phyloP scores from a whole-genome alignment of 2,888 invertebrate genomes.

The Zeuzera pyrina region DNA sequence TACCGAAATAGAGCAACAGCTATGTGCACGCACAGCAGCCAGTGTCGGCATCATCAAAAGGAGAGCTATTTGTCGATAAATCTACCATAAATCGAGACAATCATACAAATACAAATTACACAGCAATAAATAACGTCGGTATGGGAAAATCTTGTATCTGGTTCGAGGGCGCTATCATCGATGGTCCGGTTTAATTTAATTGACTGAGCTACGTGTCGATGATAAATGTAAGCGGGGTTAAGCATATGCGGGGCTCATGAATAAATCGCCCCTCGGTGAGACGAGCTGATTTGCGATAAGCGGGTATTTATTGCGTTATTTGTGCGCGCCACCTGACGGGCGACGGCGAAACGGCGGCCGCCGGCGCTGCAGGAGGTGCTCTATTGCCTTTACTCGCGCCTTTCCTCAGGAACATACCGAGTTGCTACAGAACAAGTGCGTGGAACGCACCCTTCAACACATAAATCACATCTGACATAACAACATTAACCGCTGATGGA shows the following conservation, averaged over 20 bases:
- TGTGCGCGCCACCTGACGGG: conserved; percentile 51
- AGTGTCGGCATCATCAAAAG: conserved; percentile 26
- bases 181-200: conserved; percentile 66
- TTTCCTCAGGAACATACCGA: no score
- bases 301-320: conserved; percentile 67
- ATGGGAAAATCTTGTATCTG: conserved; percentile 48
- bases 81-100: conserved; percentile 33
- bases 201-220: conserved; percentile 61
- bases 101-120: conserved; percentile 51
- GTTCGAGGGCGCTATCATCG: conserved; percentile 56
- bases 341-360: conserved; percentile 22
- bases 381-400: conserved; percentile 42
- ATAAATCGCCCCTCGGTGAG: conserved; percentile 63
- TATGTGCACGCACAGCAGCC: no score
- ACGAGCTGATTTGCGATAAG: conserved; percentile 71
- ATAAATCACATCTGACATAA: conserved; percentile 59
- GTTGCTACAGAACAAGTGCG: conserved; percentile 25
- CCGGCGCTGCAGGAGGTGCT: conserved; percentile 51
- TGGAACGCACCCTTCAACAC: conserved; percentile 31
- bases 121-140: conserved; percentile 51
- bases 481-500: conserved; percentile 42
- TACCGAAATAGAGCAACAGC: no score
- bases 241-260: conserved; percentile 61
- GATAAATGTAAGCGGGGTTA: conserved; percentile 65
- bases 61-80: conserved; percentile 31